Conservation (phyloP, 35 echinoderm and acorn worm species). For the Apostichopus californicus region DNA sequence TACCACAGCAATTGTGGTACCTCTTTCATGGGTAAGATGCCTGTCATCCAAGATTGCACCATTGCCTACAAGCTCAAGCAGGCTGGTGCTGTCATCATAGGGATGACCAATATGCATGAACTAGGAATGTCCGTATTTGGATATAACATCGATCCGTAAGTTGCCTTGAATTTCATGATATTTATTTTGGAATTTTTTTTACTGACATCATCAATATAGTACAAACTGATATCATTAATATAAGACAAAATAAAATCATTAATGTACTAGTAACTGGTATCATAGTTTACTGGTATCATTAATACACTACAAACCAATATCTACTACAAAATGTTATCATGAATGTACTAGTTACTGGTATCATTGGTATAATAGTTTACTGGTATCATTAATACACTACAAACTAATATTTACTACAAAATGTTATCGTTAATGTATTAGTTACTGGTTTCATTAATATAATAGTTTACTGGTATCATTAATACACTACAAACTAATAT, state of each 20-base stretch:
- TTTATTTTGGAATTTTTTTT: no score
- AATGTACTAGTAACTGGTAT: not conserved
- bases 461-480: not conserved
- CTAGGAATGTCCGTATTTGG: conserved; percentile 77
- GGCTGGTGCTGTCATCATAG: conserved; percentile 82
- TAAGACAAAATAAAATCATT: not conserved
- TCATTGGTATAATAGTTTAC: not conserved
- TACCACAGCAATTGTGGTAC: conserved; percentile 70
- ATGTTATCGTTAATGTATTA: not conserved
- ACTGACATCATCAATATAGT: not conserved
- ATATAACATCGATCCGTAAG: conserved; percentile 82
- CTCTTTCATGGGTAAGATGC: conserved; percentile 50
- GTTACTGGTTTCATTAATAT: not conserved
- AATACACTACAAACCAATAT: not conserved
- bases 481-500: not conserved
- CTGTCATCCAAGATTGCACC: conserved; percentile 57
- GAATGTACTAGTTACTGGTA: not conserved
- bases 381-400: not conserved
- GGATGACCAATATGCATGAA: conserved; percentile 95
- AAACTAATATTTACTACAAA: not conserved
- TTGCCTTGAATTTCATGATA: not conserved
- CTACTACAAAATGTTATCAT: no score
- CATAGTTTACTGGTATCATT: not conserved
- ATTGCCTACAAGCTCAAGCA: conserved; percentile 71
- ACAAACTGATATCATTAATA: not conserved